These are phyloP conservation scores for Caenorhabditis auriculariae DNA, from an alignment of 2,888 invertebrate species.

Conservation along the genomic window DNA sequence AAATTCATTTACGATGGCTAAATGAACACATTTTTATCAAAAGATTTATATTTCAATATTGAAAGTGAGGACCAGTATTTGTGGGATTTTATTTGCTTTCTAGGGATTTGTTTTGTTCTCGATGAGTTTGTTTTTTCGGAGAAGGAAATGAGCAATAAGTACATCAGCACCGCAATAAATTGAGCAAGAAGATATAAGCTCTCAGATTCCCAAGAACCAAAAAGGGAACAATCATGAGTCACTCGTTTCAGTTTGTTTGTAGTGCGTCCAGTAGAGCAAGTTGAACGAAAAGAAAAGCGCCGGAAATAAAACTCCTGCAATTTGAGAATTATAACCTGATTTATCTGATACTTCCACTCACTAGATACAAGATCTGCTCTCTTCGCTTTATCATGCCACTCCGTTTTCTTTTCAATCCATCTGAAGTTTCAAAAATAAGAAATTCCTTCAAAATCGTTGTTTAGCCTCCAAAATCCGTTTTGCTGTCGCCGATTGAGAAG, in stretches of 20 bases:
- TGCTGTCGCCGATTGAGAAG: constrained; percentile 22
- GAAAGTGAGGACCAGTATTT: too few species aligned
- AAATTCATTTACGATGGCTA: too few species aligned
- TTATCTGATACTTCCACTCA: constrained; percentile 6
- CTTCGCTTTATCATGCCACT: constrained; percentile 54
- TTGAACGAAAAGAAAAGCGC: constrained; percentile 48
- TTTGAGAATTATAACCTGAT: background rate
- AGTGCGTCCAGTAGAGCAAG: constrained; percentile 42
- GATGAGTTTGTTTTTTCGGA: too few species aligned
- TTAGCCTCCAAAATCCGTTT: constrained; percentile 9
- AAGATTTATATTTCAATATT: too few species aligned
- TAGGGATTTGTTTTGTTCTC: too few species aligned
- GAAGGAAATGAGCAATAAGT: too few species aligned
- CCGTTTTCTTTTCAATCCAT: constrained; percentile 45
- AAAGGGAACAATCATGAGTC: too few species aligned
- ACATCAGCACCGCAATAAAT: too few species aligned
- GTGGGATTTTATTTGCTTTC: too few species aligned
- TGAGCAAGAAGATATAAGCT: too few species aligned
- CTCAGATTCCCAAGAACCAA: too few species aligned
- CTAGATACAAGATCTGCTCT: constrained; percentile 56
- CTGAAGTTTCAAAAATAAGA: constrained; percentile 16
- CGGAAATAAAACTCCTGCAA: constrained; percentile 45
- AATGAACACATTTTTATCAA: too few species aligned
- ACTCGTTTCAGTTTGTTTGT: constrained; percentile 35
- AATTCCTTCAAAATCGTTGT: background rate